phyloP scores from a whole-genome alignment of 2,113 vertebrate species.

The Glareola pratincola region DNA sequence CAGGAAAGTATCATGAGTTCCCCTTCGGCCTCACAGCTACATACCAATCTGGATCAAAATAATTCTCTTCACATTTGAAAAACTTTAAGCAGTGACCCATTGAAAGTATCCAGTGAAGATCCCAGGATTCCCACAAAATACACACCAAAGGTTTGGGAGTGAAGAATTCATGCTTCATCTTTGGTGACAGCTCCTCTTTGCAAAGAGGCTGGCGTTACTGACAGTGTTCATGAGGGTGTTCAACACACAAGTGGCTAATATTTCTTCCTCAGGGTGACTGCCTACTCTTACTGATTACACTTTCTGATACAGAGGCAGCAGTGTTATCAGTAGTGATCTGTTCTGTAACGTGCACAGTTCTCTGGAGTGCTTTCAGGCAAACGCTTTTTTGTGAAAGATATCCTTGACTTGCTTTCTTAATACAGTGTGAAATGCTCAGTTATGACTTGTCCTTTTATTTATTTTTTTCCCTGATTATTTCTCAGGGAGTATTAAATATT shows the following conservation, averaged over 20 bases:
- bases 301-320: neutral
- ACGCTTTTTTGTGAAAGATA: neutral
- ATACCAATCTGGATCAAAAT: neutral
- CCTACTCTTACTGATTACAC: neutral
- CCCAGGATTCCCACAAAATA: neutral
- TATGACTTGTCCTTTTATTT: neutral
- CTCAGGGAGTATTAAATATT: slow-evolving; percentile 7
- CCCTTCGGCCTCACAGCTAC: neutral
- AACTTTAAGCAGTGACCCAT: neutral
- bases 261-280: neutral
- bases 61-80: neutral
- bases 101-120: neutral
- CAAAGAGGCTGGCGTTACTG: neutral
- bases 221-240: neutral
- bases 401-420: neutral
- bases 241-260: neutral
- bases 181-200: neutral
- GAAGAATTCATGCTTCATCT: neutral
- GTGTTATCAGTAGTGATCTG: neutral
- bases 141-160: neutral
- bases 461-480: slow-evolving; percentile 3
- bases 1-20: neutral
- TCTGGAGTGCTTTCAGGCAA: neutral
- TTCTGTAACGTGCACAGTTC: neutral
- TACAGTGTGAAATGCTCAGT: neutral